Percentiles rank a stretch among this genome's conserved stretches.
Evolutionary conservation across 2,888 invertebrate genomes (phyloP).

Genomic region (Anagyrus pseudococci): DNA sequence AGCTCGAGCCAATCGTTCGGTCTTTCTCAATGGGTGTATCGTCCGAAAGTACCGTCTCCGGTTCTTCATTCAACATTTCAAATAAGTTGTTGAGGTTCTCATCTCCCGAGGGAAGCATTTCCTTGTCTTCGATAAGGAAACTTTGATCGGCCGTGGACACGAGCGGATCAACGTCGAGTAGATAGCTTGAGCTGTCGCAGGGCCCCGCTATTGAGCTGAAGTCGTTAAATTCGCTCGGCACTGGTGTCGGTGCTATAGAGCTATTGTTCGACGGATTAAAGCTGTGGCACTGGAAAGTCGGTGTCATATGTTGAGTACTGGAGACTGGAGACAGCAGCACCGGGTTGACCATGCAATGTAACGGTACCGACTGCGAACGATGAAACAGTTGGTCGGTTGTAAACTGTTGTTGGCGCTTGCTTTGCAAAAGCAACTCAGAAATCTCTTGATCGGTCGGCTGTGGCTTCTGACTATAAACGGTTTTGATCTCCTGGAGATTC

Average conservation of each 20-base stretch:
- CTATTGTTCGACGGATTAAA: conserved; percentile 66
- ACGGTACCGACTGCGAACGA: conserved; percentile 82
- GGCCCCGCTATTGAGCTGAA: conserved; percentile 69
- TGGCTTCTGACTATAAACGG: conserved; percentile 45
- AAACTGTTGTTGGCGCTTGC: conserved; percentile 63
- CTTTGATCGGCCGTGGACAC: conserved; percentile 51
- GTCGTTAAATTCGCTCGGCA: conserved; percentile 76
- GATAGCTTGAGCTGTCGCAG: conserved; percentile 64
- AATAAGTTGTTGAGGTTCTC: conserved; percentile 73
- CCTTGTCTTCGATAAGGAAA: conserved; percentile 57
- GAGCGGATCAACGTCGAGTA: conserved; percentile 55
- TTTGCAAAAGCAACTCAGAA: conserved; percentile 70
- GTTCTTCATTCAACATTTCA: conserved; percentile 66
- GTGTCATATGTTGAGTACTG: conserved; percentile 47
- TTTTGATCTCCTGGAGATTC: conserved; percentile 55
- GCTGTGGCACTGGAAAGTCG: conserved; percentile 50
- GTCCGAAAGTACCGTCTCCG: conserved; percentile 41
- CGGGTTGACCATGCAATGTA: conserved; percentile 66
- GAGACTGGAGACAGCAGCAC: conserved; percentile 60
- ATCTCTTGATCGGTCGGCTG: conserved; percentile 65
- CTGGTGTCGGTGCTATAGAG: conserved; percentile 73
- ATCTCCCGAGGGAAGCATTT: conserved; percentile 62
- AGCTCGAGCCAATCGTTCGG: conserved; percentile 46
- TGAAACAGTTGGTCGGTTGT: conserved; percentile 56
- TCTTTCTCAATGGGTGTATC: conserved; percentile 19